A percentile compares a stretch with the other conserved stretches of the same genome.
Conservation (phyloP, 1,140 invertebrate species). For the Pogonognathellus flavescens region DNA sequence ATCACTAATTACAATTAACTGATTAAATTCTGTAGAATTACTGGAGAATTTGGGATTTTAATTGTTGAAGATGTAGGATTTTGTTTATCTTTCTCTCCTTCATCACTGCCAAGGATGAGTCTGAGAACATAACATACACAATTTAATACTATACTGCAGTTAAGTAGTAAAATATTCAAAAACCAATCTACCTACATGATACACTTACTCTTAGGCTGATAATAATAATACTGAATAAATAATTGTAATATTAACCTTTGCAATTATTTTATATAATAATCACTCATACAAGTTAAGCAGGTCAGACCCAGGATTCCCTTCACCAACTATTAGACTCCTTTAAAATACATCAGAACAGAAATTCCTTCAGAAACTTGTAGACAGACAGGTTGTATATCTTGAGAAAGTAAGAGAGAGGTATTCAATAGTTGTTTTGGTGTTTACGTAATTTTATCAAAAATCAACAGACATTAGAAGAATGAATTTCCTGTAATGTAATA, state of each 20-base stretch:
- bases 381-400: too few species aligned
- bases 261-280: background rate
- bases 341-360: too few species aligned
- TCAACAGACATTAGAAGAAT: too few species aligned
- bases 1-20: background rate
- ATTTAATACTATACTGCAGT: background rate
- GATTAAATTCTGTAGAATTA: background rate
- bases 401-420: too few species aligned
- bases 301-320: too few species aligned
- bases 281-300: background rate
- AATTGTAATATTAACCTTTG: background rate
- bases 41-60: too few species aligned
- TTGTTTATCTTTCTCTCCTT: slow-evolving; percentile 54
- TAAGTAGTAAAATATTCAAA: background rate
- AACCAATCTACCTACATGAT: background rate
- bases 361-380: too few species aligned
- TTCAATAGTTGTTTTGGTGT: too few species aligned
- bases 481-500: too few species aligned
- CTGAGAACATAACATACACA: slow-evolving; percentile 54
- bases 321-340: too few species aligned
- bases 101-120: slow-evolving; percentile 61
- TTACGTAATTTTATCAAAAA: too few species aligned
- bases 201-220: background rate
- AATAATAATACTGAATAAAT: background rate
- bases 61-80: slow-evolving; percentile 35